Base-by-base conservation (phyloP, 2,888 invertebrate genomes). In the Lampropteryx suffumata region DNA sequence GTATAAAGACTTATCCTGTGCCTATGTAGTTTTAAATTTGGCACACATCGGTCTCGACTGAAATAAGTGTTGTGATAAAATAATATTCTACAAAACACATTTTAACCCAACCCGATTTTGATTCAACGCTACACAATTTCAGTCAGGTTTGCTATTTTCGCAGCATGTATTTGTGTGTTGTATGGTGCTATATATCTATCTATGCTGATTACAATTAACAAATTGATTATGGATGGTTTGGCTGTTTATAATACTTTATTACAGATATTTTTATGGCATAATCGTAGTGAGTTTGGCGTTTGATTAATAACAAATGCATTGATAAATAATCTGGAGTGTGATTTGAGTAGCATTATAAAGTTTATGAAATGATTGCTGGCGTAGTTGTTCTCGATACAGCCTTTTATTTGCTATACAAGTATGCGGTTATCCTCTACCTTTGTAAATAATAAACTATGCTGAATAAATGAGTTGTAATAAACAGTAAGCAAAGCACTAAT, bases 81-180 rank as follows among this genome's bases (percentile, higher is more conserved):
- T 34, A 30, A 11, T 33, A 4, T 32, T 26, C 44, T 21, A 29
- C 8, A 9, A 21, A 37, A 32, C 47, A 43, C 52, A 42, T 36
- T 30, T 28, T 43, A n/a, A 34, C 33, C 39, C 21, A 36, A 27
- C 26, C 36, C 34, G 42, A 50, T 41, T 53, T 55, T 59, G 37
- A 47, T 39, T 50, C 57, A 61, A 61, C 58, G 59, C 61, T 62
- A 78, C 73, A 71, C 71, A 60, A 71, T 76, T 78, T 76, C 76
- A 76, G 76, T 74, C 71, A 61, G 44, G 35, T 43, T 45, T 42
- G 39, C 53, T 50, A 55, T 45, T 60, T 52, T 46, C 55, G 55
- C 64, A 64, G 68, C 68, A 69, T 69, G 69, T 51, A 58, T 61
- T 63, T 69, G 54, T 48, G 55, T 57, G 63, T 64, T 62, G 65